These are phyloP conservation scores for Caiman crocodilus DNA, from an alignment of 2,797 vertebrate species.

Conservation along the genomic window DNA sequence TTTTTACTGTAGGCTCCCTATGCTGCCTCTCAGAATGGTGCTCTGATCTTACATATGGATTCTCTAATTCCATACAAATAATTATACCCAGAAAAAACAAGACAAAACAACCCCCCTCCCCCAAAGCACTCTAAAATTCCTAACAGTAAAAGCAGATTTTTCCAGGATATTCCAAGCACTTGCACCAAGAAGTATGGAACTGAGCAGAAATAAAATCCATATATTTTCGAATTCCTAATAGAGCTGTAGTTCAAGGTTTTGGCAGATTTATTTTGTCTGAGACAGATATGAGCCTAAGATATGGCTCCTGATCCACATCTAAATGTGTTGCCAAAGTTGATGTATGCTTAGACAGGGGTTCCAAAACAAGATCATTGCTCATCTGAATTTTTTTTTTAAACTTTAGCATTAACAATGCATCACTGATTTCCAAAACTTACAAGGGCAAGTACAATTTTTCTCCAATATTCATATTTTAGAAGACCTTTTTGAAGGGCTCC, in stretches of 20 bases:
- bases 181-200: not conserved
- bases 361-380: not conserved
- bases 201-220: not conserved
- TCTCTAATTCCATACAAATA: not conserved
- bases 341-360: not conserved
- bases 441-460: not conserved
- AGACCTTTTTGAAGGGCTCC: constrained; percentile 10
- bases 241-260: not conserved
- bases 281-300: not conserved
- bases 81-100: not conserved
- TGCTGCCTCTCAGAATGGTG: not conserved
- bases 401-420: not conserved
- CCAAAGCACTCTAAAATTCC: not conserved
- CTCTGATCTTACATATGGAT: not conserved
- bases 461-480: not conserved
- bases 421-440: not conserved
- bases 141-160: not conserved
- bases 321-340: not conserved
- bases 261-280: not conserved
- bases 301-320: not conserved
- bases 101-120: no score
- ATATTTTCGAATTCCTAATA: not conserved
- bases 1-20: not conserved
- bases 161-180: not conserved
- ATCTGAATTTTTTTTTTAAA: not conserved